Evolutionary conservation across 2,888 invertebrate species (phyloP).

Genomic region (Eilema depressum): DNA sequence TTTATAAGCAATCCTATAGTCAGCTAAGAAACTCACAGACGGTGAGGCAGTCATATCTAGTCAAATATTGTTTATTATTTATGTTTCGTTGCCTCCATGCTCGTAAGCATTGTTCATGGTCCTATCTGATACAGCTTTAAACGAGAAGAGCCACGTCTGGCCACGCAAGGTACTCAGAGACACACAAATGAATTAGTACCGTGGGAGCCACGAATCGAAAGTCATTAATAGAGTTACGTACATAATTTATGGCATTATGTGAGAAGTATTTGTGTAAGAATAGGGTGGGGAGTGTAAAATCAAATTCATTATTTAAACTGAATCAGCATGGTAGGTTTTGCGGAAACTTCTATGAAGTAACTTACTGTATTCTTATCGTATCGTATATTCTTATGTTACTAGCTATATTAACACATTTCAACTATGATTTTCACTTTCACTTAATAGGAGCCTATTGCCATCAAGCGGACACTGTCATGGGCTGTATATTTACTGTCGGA

Average conservation of each 20-base stretch:
- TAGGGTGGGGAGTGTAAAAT: not conserved
- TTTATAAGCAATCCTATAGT: not conserved
- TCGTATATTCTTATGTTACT: no score
- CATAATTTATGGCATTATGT: not conserved
- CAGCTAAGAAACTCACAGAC: not conserved
- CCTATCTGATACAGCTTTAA: slow-evolving; percentile 36
- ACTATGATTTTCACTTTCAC: no score
- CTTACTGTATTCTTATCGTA: no score
- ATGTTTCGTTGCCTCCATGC: slow-evolving; percentile 22
- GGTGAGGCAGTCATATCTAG: slow-evolving; percentile 31
- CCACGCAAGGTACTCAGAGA: slow-evolving; percentile 15
- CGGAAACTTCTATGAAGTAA: no score
- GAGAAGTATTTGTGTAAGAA: not conserved
- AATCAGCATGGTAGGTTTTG: no score
- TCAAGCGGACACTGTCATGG: no score
- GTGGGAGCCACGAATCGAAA: slow-evolving; percentile 6
- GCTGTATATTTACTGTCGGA: no score
- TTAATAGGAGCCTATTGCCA: no score
- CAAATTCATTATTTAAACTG: not conserved
- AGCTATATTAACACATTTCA: no score
- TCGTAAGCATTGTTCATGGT: slow-evolving; percentile 37
- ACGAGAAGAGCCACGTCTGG: slow-evolving; percentile 18
- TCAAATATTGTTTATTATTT: slow-evolving; percentile 44
- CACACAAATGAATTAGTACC: slow-evolving; percentile 16
- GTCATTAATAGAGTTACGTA: slow-evolving; percentile 11